phyloP scores from a whole-genome alignment of 37 sponge, comb jelly and placozoan genomes.

The Eunapius fragilis region DNA sequence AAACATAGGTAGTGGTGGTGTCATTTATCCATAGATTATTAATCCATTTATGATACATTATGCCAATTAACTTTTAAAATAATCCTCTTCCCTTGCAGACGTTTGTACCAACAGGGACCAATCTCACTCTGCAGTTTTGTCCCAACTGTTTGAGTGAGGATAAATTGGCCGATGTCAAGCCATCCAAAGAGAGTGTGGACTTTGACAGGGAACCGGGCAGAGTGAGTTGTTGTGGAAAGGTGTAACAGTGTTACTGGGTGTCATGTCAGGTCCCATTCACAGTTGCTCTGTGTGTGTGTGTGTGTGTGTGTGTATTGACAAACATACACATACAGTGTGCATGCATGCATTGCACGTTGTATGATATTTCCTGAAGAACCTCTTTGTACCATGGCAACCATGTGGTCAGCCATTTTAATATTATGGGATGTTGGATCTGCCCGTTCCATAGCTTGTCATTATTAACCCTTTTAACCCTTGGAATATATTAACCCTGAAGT shows the following conservation, averaged over 20 bases:
- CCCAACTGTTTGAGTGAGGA: slow-evolving; percentile 63
- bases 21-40: too few species aligned
- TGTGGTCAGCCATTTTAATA: too few species aligned
- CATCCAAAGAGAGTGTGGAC: slow-evolving; percentile 80
- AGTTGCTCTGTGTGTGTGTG: background rate
- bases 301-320: background rate
- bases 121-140: slow-evolving; percentile 87
- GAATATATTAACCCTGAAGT: too few species aligned
- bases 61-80: too few species aligned
- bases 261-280: background rate
- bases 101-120: slow-evolving; percentile 86
- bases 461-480: too few species aligned
- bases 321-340: too few species aligned
- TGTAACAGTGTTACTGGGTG: too few species aligned
- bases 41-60: too few species aligned
- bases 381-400: background rate
- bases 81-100: too few species aligned
- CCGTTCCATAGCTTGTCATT: too few species aligned
- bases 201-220: slow-evolving; percentile 80
- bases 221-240: slow-evolving; percentile 15
- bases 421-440: too few species aligned
- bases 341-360: background rate
- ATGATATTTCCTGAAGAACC: background rate
- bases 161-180: slow-evolving; percentile 41
- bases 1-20: too few species aligned